phyloP scores from a whole-genome alignment of 2,888 invertebrate species.

The Drosophila yooni region DNA sequence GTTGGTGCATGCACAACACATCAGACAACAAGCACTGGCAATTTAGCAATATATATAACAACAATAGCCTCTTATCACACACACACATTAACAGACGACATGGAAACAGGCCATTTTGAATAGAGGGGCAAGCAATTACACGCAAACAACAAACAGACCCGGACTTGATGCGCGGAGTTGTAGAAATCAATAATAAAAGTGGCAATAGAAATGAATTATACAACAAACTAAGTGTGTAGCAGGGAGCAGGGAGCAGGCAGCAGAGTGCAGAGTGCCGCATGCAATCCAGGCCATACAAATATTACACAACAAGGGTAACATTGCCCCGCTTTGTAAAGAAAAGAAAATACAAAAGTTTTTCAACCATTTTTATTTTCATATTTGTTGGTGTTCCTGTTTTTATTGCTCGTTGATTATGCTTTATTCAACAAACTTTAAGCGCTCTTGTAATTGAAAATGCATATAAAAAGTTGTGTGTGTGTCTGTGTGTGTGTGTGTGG shows the following conservation, averaged over 20 bases:
- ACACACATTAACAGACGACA: constrained; percentile 10
- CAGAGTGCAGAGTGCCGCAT: constrained; percentile 34
- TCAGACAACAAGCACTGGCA: constrained; percentile 25
- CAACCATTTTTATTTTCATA: background rate
- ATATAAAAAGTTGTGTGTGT: constrained; percentile 51
- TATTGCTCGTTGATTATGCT: constrained; percentile 32
- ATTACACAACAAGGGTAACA: constrained; percentile 77
- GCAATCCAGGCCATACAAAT: constrained; percentile 59
- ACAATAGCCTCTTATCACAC: constrained; percentile 53
- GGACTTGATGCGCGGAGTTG: constrained; percentile 33
- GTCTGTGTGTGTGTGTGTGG: constrained; percentile 20
- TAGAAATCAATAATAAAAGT: constrained; percentile 63
- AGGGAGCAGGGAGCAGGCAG: constrained; percentile 3
- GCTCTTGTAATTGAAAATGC: constrained; percentile 72
- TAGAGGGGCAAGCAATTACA: constrained; percentile 50
- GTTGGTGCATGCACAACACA: constrained; percentile 40
- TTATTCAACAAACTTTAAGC: constrained; percentile 56
- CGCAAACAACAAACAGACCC: constrained; percentile 20
- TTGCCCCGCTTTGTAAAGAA: constrained; percentile 44
- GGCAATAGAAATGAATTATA: constrained; percentile 65
- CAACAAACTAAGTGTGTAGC: constrained; percentile 27
- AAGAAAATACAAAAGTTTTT: constrained; percentile 25
- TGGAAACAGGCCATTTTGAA: constrained; percentile 43
- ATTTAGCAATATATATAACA: constrained; percentile 23
- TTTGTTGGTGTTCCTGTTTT: constrained; percentile 26